Evolutionary conservation across 2,888 invertebrate genomes (phyloP).

Genomic region (Ptycholaimellus sp.): DNA sequence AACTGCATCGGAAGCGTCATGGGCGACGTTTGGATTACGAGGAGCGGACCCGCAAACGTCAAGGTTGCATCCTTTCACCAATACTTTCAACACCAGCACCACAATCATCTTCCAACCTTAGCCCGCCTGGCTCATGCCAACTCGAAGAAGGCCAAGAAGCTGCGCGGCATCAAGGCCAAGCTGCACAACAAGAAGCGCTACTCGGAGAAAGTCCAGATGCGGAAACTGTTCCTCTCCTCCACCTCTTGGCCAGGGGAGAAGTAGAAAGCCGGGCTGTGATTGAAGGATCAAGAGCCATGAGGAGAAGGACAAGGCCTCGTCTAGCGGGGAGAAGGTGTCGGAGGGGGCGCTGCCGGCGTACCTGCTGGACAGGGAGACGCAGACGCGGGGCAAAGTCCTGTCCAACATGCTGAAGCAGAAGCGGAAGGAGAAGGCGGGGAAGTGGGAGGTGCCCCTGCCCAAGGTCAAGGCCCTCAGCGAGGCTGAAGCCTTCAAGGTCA

Average conservation of each 20-base stretch:
- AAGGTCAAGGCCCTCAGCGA: conserved; percentile 90
- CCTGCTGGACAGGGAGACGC: conserved; percentile 81
- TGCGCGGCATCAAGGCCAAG: conserved; percentile 88
- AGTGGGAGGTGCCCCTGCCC: conserved; percentile 97
- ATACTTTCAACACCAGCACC: background rate
- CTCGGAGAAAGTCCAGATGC: conserved; percentile 95
- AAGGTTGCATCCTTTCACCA: background rate
- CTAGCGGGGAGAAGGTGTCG: conserved; percentile 44
- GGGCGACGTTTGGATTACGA: conserved; percentile 91
- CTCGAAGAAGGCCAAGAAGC: conserved; percentile 63
- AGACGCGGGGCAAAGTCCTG: conserved; percentile 71
- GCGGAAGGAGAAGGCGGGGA: conserved; percentile 94
- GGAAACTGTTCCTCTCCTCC: conserved; percentile 44
- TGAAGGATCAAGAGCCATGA: conserved; percentile 64
- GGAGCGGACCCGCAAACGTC: conserved; percentile 37
- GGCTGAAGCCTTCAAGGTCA: conserved; percentile 65
- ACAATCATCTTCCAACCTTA: conserved; percentile 35
- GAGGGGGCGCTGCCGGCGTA: conserved; percentile 86
- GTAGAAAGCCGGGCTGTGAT: background rate
- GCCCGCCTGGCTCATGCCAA: conserved; percentile 75
- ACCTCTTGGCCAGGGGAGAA: background rate
- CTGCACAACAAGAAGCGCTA: conserved; percentile 82
- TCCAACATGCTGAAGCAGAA: conserved; percentile 99
- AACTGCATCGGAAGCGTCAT: conserved; percentile 79
- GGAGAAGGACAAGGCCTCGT: conserved; percentile 55